Percentiles rank a stretch among this genome's conserved stretches.
Conservation (phyloP, 1,140 invertebrate species). For the Drosophila pseudoananassae region DNA sequence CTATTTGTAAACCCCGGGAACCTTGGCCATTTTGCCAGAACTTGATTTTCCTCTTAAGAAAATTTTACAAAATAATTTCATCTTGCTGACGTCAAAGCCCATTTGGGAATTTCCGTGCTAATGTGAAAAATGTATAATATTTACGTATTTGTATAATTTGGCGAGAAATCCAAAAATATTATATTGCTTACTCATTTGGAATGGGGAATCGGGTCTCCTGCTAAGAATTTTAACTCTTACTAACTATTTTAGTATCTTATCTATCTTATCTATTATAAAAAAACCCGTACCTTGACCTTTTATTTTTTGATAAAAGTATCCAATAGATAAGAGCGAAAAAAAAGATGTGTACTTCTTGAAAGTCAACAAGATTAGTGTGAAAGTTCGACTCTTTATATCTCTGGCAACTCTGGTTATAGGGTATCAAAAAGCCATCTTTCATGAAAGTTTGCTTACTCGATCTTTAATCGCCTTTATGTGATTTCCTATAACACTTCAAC, state of each 20-base stretch:
- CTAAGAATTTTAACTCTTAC: constrained; percentile 8
- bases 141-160: constrained; percentile 27
- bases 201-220: background rate
- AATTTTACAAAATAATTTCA: constrained; percentile 39
- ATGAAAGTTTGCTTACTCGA: constrained; percentile 14
- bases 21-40: constrained; percentile 45
- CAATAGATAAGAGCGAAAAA: constrained; percentile 40
- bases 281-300: constrained; percentile 63
- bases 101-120: constrained; percentile 68
- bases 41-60: constrained; percentile 19
- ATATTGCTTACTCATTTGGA: constrained; percentile 52
- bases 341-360: constrained; percentile 19
- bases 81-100: constrained; percentile 56
- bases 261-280: constrained; percentile 57
- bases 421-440: constrained; percentile 7
- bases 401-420: background rate
- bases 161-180: constrained; percentile 32
- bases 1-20: constrained; percentile 23
- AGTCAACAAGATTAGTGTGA: constrained; percentile 12
- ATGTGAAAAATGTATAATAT: constrained; percentile 44
- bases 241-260: constrained; percentile 52
- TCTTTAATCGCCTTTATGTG: constrained; percentile 70
- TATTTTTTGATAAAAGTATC: constrained; percentile 25
- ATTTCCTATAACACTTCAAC: constrained; percentile 73
- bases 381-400: too few relatives aligned